Base-by-base conservation (phyloP, 2,888 invertebrate genomes). In the Cantharis flavilabris region DNA sequence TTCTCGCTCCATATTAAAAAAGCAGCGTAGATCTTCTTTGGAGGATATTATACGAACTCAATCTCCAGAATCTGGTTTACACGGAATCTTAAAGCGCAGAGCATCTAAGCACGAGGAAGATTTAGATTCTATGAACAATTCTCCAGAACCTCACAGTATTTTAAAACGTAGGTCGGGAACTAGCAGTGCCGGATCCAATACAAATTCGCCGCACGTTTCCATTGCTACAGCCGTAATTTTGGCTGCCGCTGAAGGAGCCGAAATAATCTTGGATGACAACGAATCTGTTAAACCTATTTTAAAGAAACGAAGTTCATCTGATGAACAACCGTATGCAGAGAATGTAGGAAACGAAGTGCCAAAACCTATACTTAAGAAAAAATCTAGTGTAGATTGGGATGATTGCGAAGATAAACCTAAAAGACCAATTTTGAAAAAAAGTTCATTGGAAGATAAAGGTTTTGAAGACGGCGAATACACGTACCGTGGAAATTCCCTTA, bases 281-380 rank as follows among this genome's bases (percentile, higher is more conserved):
- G 81, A 83, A n/a, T 73, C 81, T 0, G 93, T 95, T 0, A 91
- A 93, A 83, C 96, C 96, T 2, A 96, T 96, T 83, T 89, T 96
- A 11, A 96, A 96, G 88, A 94, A 95, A 88, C 96, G 96, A 86
- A 94, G 94, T 84, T 92, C 93, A 83, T 92, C 93, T 5, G 91
- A 92, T 82, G 87, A 89, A 75, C 82, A 87, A 26, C 82, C 85
- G 9, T 62, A 30, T 9, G 71, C 71, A 14, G 80, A 79, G 33
- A 33, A 26, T 33, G 49, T 76, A 62, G 69, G 75, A 69, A 87
- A 87, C 13, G 88, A 89, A 75, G 90, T 90, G 62, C 93, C 94
- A 0, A 93, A 91, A 87, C 96, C 97, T 3, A 97, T 97, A 84
- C 87, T 97, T 62, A 97, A 97, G 88, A 97, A 97, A 89, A 96